Evolutionary conservation across 2,797 vertebrate species (phyloP).

Genomic region (Gephyroberyx darwinii): DNA sequence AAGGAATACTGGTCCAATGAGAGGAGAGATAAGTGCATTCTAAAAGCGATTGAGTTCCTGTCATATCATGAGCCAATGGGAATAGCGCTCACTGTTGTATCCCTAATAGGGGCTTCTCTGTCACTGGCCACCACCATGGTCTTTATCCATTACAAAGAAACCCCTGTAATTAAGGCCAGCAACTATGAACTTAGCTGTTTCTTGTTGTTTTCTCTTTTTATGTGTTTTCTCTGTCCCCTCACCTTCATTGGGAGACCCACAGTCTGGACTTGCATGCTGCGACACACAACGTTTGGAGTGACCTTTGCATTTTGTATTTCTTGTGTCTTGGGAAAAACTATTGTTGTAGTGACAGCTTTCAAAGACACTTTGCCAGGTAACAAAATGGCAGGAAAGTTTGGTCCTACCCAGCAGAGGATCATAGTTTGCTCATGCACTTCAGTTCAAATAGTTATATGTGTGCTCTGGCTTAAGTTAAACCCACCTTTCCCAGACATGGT

Average conservation of each 20-base stretch:
- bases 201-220: conserved; percentile 75
- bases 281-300: conserved; percentile 78
- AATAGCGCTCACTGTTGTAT: conserved; percentile 70
- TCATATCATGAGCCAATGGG: conserved; percentile 78
- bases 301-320: conserved; percentile 84
- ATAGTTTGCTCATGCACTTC: conserved; percentile 78
- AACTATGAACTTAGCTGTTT: conserved; percentile 82
- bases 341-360: conserved; percentile 81
- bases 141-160: conserved; percentile 72
- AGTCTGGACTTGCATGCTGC: conserved; percentile 77
- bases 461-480: conserved; percentile 75
- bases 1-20: conserved; percentile 79
- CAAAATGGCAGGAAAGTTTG: conserved; percentile 67
- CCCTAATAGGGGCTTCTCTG: conserved; percentile 76
- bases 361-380: conserved; percentile 75
- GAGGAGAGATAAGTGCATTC: conserved; percentile 71
- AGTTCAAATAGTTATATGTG: conserved; percentile 76
- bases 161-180: conserved; percentile 82
- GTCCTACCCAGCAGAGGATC: conserved; percentile 75
- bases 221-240: conserved; percentile 82
- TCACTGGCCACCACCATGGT: conserved; percentile 63
- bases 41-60: conserved; percentile 78
- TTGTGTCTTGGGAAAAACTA: conserved; percentile 81
- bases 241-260: conserved; percentile 78
- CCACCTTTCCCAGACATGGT: conserved; percentile 79